Evolutionary conservation across 2,888 invertebrate genomes (phyloP).

Genomic region (Melanophora roralis): DNA sequence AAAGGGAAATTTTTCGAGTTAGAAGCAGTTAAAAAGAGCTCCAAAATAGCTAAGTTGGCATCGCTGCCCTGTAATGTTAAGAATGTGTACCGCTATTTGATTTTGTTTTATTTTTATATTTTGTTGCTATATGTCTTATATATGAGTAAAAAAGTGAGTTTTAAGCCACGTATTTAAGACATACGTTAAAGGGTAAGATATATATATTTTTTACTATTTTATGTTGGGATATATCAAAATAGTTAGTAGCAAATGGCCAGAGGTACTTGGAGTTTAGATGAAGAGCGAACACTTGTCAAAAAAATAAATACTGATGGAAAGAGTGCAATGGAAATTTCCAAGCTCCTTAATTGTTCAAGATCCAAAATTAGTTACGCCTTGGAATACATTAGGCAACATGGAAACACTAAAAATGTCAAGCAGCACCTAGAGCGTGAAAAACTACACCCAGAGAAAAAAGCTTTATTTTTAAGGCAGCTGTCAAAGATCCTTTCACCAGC

Average conservation of each 20-base stretch:
- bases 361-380: not conserved
- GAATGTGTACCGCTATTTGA: not conserved
- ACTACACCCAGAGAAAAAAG: no score
- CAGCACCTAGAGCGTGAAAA: no score
- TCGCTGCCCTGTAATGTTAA: not conserved
- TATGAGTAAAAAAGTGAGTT: not conserved
- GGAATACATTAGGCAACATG: not conserved
- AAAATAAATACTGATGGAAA: not conserved
- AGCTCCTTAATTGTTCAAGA: not conserved
- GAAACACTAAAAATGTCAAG: no score
- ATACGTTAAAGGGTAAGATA: no score
- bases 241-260: no score
- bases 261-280: not conserved
- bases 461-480: no score
- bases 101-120: not conserved
- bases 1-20: no score
- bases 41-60: no score
- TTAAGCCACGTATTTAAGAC: not conserved
- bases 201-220: not conserved
- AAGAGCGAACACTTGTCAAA: not conserved
- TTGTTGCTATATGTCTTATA: not conserved
- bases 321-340: not conserved
- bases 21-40: no score
- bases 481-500: no score
- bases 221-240: constrained; percentile 1